Evolutionary conservation across 2,113 vertebrate genomes (phyloP).

Genomic region (Cololabis saira): DNA sequence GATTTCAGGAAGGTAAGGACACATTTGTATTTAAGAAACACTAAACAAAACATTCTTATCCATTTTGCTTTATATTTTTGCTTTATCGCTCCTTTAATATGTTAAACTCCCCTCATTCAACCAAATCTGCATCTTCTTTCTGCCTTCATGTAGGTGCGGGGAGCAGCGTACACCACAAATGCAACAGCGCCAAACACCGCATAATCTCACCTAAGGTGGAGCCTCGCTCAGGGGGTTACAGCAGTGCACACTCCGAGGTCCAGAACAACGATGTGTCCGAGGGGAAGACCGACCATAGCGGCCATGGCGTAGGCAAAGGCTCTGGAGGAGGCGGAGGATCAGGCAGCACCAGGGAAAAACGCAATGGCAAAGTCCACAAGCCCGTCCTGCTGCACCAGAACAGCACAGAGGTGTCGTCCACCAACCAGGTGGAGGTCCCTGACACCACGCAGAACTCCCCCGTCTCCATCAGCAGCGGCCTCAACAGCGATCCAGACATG

Average conservation of each 20-base stretch:
- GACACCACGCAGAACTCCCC: conserved; percentile 99
- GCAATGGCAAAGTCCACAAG: conserved; percentile 97
- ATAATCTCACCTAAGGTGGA: conserved; percentile 99
- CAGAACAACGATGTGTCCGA: conserved; percentile 99
- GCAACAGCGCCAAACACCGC: conserved; percentile 99
- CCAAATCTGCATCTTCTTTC: conserved; percentile 33
- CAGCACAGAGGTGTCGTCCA: conserved; percentile 98
- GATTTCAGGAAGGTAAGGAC: too few relatives aligned
- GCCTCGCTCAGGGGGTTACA: conserved; percentile 89
- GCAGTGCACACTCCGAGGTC: conserved; percentile 92
- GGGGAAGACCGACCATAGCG: conserved; percentile 94
- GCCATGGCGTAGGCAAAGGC: conserved; percentile 84
- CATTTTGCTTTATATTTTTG: too few relatives aligned
- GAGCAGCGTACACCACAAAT: conserved; percentile 99
- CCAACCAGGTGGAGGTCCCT: conserved; percentile 98
- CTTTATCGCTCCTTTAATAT: too few relatives aligned
- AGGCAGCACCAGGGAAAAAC: conserved; percentile 89
- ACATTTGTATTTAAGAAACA: too few relatives aligned
- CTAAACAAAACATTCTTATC: too few relatives aligned
- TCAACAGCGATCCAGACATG: conserved; percentile 97
- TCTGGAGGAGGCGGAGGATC: conserved; percentile 81
- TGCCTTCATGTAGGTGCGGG: conserved; percentile 87
- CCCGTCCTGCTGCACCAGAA: conserved; percentile 94
- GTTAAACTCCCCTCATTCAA: background rate
- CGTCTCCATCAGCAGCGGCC: conserved; percentile 97